Conservation (phyloP, 2,888 invertebrate species). For the Hesperia comma region DNA sequence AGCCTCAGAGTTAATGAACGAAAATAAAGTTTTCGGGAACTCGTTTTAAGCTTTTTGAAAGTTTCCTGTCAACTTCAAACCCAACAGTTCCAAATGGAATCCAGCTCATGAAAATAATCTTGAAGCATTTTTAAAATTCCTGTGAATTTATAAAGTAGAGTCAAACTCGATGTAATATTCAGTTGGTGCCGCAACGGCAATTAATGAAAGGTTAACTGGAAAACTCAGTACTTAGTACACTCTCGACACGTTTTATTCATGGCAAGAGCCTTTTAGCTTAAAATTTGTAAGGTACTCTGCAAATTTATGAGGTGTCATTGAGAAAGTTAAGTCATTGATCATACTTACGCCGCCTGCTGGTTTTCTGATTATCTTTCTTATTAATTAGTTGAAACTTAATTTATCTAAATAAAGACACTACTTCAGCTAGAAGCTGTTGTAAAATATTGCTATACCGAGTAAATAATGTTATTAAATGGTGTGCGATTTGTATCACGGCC, state of each 20-base stretch:
- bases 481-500: too few relatives aligned
- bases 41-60: slow-evolving; percentile 8
- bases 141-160: slow-evolving; percentile 28
- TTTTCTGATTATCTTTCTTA: slow-evolving; percentile 58
- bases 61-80: slow-evolving; percentile 3
- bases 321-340: slow-evolving; percentile 67
- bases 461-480: too few relatives aligned
- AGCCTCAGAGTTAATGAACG: not conserved
- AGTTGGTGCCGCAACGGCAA: slow-evolving; percentile 45
- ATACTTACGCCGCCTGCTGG: slow-evolving; percentile 54
- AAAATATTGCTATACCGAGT: too few relatives aligned
- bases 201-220: slow-evolving; percentile 64
- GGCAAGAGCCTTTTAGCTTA: slow-evolving; percentile 60
- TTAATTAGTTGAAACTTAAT: slow-evolving; percentile 55
- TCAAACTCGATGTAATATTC: slow-evolving; percentile 41
- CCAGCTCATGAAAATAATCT: slow-evolving; percentile 27
- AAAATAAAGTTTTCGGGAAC: slow-evolving; percentile 1
- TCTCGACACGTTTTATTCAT: slow-evolving; percentile 68
- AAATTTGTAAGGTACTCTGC: slow-evolving; percentile 57
- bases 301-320: slow-evolving; percentile 69
- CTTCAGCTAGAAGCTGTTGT: too few relatives aligned
- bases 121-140: slow-evolving; percentile 30
- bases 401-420: slow-evolving; percentile 45
- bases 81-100: slow-evolving; percentile 15
- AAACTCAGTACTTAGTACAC: slow-evolving; percentile 57